phyloP scores from a whole-genome alignment of 2,888 invertebrate genomes.

The Hofmannophila pseudospretella region DNA sequence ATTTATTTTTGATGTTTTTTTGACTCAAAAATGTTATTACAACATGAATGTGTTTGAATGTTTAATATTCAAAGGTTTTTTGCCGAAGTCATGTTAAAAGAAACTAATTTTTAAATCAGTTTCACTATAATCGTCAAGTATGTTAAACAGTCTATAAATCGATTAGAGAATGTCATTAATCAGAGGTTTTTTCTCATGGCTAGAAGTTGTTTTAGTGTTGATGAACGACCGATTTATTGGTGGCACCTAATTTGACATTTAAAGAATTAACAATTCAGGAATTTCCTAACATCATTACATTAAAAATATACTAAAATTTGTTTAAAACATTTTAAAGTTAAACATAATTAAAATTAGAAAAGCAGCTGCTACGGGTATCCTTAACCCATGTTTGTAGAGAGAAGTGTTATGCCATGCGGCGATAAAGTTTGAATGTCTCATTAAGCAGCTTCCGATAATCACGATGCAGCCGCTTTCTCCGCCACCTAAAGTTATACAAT shows the following conservation, averaged over 20 bases:
- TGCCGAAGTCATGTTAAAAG: background rate
- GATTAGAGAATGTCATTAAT: slow-evolving; percentile 13
- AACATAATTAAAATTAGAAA: too few relatives aligned
- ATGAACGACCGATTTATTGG: background rate
- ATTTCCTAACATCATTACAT: too few relatives aligned
- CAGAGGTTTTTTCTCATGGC: slow-evolving; percentile 7
- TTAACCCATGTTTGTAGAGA: too few relatives aligned
- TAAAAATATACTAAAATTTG: too few relatives aligned
- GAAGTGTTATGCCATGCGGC: background rate
- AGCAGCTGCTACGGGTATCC: too few relatives aligned
- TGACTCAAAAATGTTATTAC: too few relatives aligned
- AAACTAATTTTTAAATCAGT: slow-evolving; percentile 7
- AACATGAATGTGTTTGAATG: slow-evolving; percentile 43
- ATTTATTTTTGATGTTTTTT: too few relatives aligned
- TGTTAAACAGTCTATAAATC: slow-evolving; percentile 13
- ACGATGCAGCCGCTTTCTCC: slow-evolving; percentile 46
- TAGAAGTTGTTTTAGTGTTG: slow-evolving; percentile 2
- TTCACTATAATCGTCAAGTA: slow-evolving; percentile 9
- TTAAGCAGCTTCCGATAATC: slow-evolving; percentile 21
- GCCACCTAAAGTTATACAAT: slow-evolving; percentile 61
- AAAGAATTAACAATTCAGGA: too few relatives aligned
- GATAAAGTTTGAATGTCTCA: slow-evolving; percentile 4
- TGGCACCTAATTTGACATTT: background rate
- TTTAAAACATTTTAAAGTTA: too few relatives aligned
- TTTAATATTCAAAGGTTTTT: slow-evolving; percentile 1